Evolutionary conservation across 2,113 vertebrate genomes (phyloP).

Genomic region (Istiophorus platypterus): DNA sequence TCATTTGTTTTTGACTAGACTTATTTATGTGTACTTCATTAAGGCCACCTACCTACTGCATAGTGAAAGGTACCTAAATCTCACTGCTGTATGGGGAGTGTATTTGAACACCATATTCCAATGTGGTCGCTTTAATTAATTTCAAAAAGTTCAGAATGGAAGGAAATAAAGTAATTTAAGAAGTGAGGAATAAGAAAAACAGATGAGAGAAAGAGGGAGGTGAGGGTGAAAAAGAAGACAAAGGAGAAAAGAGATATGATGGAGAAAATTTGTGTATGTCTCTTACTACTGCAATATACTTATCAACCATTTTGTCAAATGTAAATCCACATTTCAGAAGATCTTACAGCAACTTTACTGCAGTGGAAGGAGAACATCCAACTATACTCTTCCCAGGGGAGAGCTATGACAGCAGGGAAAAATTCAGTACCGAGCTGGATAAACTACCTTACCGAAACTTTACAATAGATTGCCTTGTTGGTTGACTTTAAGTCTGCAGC

Average conservation of each 20-base stretch:
- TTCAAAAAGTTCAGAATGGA: constrained; percentile 40
- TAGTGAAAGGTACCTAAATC: constrained; percentile 31
- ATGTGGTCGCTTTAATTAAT: constrained; percentile 49
- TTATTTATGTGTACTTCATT: constrained; percentile 56
- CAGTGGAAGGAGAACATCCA: constrained; percentile 21
- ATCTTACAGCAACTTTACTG: constrained; percentile 49
- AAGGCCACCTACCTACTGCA: constrained; percentile 44
- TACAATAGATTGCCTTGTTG: background rate
- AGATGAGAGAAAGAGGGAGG: background rate
- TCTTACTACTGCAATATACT: constrained; percentile 41
- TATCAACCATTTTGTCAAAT: constrained; percentile 59
- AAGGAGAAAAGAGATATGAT: background rate
- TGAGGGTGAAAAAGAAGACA: background rate
- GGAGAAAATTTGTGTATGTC: constrained; percentile 9
- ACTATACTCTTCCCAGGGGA: constrained; percentile 4
- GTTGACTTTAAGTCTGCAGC: background rate
- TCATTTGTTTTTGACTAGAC: constrained; percentile 53
- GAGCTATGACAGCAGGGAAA: background rate
- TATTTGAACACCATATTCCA: constrained; percentile 18
- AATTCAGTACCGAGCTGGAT: constrained; percentile 26
- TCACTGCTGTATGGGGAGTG: constrained; percentile 24
- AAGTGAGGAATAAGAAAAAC: constrained; percentile 8
- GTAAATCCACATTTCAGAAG: constrained; percentile 43
- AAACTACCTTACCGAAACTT: constrained; percentile 1
- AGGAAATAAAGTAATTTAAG: constrained; percentile 37